Base-by-base conservation (phyloP, 2,113 vertebrate genomes). In the Caranx ignobilis region DNA sequence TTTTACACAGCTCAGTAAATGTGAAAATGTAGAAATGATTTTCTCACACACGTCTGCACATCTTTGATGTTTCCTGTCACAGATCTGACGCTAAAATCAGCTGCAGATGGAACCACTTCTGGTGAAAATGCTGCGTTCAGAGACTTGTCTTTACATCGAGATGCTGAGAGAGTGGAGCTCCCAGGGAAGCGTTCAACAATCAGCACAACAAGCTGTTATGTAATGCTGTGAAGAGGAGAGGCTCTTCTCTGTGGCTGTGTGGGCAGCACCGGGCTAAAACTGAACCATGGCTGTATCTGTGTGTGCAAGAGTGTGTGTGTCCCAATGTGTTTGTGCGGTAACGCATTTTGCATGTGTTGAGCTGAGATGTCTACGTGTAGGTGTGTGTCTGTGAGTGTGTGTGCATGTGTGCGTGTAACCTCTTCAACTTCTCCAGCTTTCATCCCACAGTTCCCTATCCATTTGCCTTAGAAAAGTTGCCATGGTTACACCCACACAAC, bases 401-500 rank as follows among this genome's bases (percentile, higher is more conserved):
- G 76, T 35, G 67, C 47, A 67, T 60, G 32, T 54, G 57, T 60
- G 65, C 56, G 61, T 45, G 52, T 13, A 71, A 68, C 76, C 82
- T 82, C 56, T 76, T 66, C 55, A 77, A 60, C 77, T 67, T 85
- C 71, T 60, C n/a, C 81, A 73, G 84, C 86, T 86, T 72, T 77
- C 82, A 85, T 84, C 85, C 79, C 48, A 85, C 85, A 73, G 57
- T 74, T 77, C 63, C 43, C 70, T 55, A 83, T 68, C 41, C 45
- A 73, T 87, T 89, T 87, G 82, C 85, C 67, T 88, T 7, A 83
- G 50, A 91, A 87, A 82, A 37, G 92, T 91, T 92, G 61, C 89
- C 86, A 93, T 92, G 82, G 92, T 85, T 77, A 91, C 88, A 1
- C 77, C 83, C 84, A 88, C 88, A 85, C 81, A 83, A 87, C 83